These are phyloP conservation scores for Sminthurides aquaticus DNA, from an alignment of 2,888 invertebrate genomes.

Conservation along the genomic window DNA sequence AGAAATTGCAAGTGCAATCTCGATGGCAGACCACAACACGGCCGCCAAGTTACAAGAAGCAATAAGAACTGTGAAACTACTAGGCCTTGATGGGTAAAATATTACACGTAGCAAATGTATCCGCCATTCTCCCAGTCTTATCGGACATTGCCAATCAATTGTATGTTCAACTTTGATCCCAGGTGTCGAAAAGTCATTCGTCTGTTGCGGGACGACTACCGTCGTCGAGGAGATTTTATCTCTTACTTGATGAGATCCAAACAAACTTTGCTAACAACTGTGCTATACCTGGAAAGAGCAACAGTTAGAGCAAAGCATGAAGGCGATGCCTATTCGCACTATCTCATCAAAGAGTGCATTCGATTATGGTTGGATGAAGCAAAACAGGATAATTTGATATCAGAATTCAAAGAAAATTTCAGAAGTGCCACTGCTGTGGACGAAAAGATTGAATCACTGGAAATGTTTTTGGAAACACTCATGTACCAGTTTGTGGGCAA, in stretches of 20 bases:
- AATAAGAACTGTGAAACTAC: slow-evolving; percentile 64
- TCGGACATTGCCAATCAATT: not conserved
- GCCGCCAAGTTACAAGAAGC: slow-evolving; percentile 77
- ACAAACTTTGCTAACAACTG: slow-evolving; percentile 62
- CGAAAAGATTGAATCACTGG: slow-evolving; percentile 82
- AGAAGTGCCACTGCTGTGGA: slow-evolving; percentile 71
- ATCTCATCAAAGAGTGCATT: slow-evolving; percentile 67
- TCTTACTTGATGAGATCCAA: slow-evolving; percentile 73
- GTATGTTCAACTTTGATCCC: slow-evolving; percentile 18
- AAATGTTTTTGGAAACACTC: slow-evolving; percentile 64
- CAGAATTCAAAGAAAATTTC: slow-evolving; percentile 72
- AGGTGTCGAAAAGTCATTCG: slow-evolving; percentile 67
- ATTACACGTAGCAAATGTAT: not conserved
- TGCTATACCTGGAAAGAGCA: slow-evolving; percentile 47
- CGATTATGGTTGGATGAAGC: slow-evolving; percentile 69
- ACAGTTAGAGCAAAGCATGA: slow-evolving; percentile 60
- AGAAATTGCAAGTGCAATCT: slow-evolving; percentile 74
- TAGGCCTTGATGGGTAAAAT: slow-evolving; percentile 57
- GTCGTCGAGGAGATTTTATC: slow-evolving; percentile 68
- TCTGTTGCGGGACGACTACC: slow-evolving; percentile 67
- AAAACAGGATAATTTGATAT: slow-evolving; percentile 59
- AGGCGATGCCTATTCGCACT: slow-evolving; percentile 63
- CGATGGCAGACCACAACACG: slow-evolving; percentile 66
- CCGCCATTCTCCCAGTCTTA: not conserved
- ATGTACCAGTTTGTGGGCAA: slow-evolving; percentile 33